Conservation (phyloP, 1,140 invertebrate genomes). For the Trachelipus rathkii region DNA sequence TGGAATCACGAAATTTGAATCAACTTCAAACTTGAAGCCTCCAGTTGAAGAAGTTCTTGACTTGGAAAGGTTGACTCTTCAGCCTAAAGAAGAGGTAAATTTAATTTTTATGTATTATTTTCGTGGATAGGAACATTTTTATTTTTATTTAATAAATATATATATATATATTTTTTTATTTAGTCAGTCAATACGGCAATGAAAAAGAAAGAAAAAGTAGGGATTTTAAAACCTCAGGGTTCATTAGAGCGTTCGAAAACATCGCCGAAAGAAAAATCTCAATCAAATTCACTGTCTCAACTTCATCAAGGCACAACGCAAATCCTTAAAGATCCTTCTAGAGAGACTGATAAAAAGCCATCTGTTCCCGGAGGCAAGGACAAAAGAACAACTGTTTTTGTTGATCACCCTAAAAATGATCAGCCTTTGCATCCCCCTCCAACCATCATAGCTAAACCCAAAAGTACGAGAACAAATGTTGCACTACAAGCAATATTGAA, state of each 20-base stretch:
- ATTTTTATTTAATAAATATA: no score
- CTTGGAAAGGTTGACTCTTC: constrained; percentile 32
- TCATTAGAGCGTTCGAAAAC: constrained; percentile 54
- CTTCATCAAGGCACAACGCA: background rate
- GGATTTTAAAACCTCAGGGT: constrained; percentile 66
- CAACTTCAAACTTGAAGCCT: constrained; percentile 32
- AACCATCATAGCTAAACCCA: constrained; percentile 48
- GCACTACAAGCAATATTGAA: constrained; percentile 71
- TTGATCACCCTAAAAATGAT: background rate
- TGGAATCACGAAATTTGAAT: constrained; percentile 31
- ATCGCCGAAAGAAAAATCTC: constrained; percentile 33
- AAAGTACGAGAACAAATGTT: constrained; percentile 60
- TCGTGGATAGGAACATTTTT: no score
- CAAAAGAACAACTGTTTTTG: background rate
- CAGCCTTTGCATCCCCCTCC: background rate
- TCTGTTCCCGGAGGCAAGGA: constrained; percentile 42
- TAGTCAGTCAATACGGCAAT: background rate
- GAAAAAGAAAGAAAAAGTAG: constrained; percentile 48
- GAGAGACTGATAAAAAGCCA: constrained; percentile 25
- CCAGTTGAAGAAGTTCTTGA: constrained; percentile 35
- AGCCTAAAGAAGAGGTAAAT: constrained; percentile 31
- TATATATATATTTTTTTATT: background rate
- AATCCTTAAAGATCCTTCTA: constrained; percentile 20
- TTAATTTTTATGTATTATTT: background rate
- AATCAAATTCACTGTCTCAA: background rate